Conservation (phyloP, 2,113 vertebrate genomes). For the Brachypteracias leptosomus region DNA sequence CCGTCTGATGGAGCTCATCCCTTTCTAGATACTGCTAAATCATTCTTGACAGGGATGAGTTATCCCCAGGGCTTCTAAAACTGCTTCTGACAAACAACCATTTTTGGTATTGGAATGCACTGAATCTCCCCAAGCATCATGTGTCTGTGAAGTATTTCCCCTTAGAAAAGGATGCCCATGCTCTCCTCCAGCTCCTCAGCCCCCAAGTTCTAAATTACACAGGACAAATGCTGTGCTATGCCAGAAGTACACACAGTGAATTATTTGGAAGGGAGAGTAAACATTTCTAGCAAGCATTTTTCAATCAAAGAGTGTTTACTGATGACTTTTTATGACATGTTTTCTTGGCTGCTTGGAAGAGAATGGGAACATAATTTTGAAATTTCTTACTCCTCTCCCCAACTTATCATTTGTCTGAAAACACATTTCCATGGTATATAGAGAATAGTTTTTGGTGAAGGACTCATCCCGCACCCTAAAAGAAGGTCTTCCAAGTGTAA, state of each 20-base stretch:
- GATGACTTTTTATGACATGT: background rate
- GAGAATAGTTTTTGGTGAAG: background rate
- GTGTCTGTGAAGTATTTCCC: background rate
- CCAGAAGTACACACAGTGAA: background rate
- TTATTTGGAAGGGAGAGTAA: background rate
- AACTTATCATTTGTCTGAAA: background rate
- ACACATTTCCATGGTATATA: fast-evolving
- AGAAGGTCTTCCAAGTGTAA: background rate
- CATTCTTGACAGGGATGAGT: background rate
- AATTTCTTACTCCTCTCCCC: background rate
- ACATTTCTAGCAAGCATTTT: background rate
- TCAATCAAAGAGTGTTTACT: background rate
- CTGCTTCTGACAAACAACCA: background rate
- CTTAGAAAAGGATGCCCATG: background rate
- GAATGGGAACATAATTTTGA: background rate
- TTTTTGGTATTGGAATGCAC: background rate
- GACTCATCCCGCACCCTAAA: background rate
- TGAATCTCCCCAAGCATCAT: background rate
- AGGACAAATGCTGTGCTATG: background rate
- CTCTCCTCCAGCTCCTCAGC: background rate
- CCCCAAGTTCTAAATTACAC: background rate
- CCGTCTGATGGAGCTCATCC: background rate
- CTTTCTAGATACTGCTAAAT: background rate
- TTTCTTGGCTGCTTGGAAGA: background rate
- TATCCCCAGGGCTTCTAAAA: background rate